These are phyloP conservation scores for Egretta garzetta DNA, from an alignment of 2,113 vertebrate genomes.

Conservation along the genomic window DNA sequence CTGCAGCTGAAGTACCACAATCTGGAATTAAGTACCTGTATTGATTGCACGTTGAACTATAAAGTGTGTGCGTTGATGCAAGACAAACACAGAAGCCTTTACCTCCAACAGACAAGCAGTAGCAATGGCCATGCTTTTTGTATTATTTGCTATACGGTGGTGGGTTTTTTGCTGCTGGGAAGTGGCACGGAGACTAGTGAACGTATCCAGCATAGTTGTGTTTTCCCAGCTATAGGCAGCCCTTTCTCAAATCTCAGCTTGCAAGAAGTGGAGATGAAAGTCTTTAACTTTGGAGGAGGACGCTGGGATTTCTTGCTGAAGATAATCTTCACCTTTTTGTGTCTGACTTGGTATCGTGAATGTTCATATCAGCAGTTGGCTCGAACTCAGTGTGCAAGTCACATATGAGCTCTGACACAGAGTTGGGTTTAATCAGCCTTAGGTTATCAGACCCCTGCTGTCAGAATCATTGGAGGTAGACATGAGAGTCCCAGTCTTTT, in stretches of 20 bases:
- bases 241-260: not conserved
- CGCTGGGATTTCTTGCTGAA: not conserved
- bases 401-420: not conserved
- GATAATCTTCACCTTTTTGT: not conserved
- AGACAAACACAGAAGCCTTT: not conserved
- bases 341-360: rapidly evolving
- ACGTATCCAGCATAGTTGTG: not conserved
- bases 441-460: not conserved
- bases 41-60: not conserved
- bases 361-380: rapidly evolving
- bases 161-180: not conserved
- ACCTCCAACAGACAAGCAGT: not conserved
- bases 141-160: not conserved
- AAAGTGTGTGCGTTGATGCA: not conserved
- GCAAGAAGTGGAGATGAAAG: not conserved
- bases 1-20: not conserved
- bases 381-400: not conserved
- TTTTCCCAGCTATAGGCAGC: not conserved
- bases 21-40: not conserved
- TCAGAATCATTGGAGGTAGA: not conserved
- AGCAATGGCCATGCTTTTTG: not conserved
- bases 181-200: not conserved
- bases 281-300: not conserved
- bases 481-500: not conserved
- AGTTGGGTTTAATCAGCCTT: not conserved